A percentile compares a stretch with the other conserved stretches of the same genome.
These are phyloP conservation scores for Aix galericulata DNA, from an alignment of 2,113 vertebrate genomes.

Conservation along the genomic window DNA sequence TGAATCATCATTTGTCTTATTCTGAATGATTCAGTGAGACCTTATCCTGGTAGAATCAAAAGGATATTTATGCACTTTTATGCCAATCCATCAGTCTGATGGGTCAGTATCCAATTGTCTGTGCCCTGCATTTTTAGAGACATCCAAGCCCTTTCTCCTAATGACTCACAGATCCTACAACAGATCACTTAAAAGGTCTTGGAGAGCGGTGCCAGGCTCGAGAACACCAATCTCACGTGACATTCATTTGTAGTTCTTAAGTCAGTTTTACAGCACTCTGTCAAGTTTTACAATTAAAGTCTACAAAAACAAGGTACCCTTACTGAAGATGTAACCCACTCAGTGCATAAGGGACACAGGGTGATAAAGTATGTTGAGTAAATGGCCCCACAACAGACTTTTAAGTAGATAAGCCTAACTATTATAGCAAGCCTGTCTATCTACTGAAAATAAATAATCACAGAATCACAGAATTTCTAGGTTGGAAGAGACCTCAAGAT, in stretches of 20 bases:
- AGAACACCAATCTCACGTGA: not conserved
- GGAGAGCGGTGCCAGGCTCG: rapidly evolving
- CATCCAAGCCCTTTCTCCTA: not conserved
- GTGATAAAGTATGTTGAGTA: not conserved
- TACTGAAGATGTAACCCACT: not conserved
- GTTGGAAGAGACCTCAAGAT: no score
- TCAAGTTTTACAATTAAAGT: not conserved
- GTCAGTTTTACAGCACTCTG: not conserved
- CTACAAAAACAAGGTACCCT: not conserved
- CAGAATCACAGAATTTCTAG: no score
- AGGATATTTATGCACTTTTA: not conserved
- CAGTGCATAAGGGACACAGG: not conserved
- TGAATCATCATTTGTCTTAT: not conserved
- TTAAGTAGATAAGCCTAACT: not conserved
- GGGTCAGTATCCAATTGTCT: not conserved
- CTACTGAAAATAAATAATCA: not conserved
- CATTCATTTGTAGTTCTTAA: not conserved
- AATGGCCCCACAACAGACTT: not conserved
- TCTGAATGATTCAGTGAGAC: not conserved
- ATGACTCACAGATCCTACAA: not conserved
- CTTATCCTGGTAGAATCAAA: not conserved
- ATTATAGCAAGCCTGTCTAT: not conserved
- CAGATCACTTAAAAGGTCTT: rapidly evolving
- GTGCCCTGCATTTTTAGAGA: not conserved
- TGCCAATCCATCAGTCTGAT: not conserved